Evolutionary conservation across 2,888 invertebrate species (phyloP).

Genomic region (Criorhina ranunculi): DNA sequence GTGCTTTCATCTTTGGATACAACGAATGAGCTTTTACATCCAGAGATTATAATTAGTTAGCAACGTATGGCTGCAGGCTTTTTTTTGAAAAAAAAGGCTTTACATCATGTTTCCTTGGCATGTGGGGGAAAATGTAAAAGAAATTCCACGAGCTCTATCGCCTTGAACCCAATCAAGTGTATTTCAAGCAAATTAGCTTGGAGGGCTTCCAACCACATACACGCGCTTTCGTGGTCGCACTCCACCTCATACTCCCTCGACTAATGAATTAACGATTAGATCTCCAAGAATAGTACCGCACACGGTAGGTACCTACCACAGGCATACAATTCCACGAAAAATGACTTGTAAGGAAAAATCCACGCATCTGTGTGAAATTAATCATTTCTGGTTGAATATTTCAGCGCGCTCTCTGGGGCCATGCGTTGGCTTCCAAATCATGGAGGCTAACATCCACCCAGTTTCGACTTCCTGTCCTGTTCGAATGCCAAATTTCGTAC

Average conservation of each 20-base stretch:
- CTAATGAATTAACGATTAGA: neutral
- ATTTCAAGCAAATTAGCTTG: neutral
- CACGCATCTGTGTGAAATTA: slow-evolving; percentile 10
- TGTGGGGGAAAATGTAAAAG: too few species aligned
- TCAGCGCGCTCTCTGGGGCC: neutral
- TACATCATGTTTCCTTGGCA: too few species aligned
- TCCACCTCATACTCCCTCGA: neutral
- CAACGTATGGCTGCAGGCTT: neutral
- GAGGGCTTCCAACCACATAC: neutral
- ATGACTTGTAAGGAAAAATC: neutral
- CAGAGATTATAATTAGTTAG: slow-evolving; percentile 11
- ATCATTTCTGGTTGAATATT: slow-evolving; percentile 26
- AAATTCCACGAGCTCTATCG: neutral
- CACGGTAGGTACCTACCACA: too few species aligned
- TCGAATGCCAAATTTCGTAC: slow-evolving; percentile 3
- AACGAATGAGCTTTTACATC: slow-evolving; percentile 3
- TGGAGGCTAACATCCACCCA: neutral
- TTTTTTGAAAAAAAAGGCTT: too few species aligned
- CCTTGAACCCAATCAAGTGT: neutral
- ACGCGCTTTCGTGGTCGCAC: neutral
- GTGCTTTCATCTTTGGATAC: neutral
- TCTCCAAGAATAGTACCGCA: neutral
- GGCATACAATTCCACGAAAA: neutral
- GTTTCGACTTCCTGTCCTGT: neutral
- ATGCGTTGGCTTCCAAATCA: too few species aligned